Base-by-base conservation (phyloP, 2,888 invertebrate species). In the Troilus luridus region DNA sequence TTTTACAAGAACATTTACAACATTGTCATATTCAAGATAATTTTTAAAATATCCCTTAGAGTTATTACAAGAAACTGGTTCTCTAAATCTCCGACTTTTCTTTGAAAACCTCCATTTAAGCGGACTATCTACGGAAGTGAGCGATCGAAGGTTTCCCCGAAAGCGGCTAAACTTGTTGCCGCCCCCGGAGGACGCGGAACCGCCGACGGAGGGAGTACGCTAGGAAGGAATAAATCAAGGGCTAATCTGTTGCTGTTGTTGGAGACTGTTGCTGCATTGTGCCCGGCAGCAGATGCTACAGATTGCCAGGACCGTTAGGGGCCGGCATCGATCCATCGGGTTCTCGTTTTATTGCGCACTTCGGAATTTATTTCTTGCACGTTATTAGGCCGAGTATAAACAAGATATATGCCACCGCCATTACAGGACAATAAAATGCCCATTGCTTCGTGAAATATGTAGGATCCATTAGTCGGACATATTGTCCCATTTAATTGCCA, bases 321-420 rank as follows among this genome's bases (percentile, higher is more conserved):
- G 0, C 12, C 85, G 56, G 14, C 56, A 85, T 85, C 85, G 85
- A 85, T 85, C 85, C 56, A 54, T 85, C 85, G 85, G 85, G 41
- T n/a, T 56, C 85, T 54, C n/a, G 5, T 56, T 85, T 85, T 85
- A 56, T 56, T 85, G 56, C 56, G n/a, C 56, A 56, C 56, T 56
- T 85, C 56, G n/a, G n/a, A 85, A 85, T 85, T 85, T 85, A 85
- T 85, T 85, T 85, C 85, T 85, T 85, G 85, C 85, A 85, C 85
- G 85, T 85, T 85, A 85, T 85, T 85, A 85, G 85, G n/a, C 21
- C n/a, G 85, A 85, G 85, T 56, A 85, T 85, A 85, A 85, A 85
- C 56, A 85, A 85, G 85, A 85, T 85, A 85, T 85, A 85, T 85
- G 85, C 85, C 56, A 56, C 58, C 56, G 85, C 85, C 85, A 85